Conservation (phyloP, 2,797 vertebrate species). For the Xenops minutus region DNA sequence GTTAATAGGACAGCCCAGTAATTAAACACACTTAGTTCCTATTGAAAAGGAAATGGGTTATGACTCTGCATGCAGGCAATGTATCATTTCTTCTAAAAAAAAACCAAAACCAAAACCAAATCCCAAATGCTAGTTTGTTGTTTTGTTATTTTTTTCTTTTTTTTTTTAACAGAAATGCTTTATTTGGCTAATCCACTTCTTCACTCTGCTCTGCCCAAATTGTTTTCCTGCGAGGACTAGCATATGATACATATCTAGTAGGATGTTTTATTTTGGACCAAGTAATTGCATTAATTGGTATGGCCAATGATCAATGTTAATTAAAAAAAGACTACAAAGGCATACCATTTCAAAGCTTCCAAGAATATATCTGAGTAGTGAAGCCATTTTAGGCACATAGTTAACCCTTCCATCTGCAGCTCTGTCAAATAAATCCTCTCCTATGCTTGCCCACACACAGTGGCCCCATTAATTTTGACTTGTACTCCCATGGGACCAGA, state of each 20-base stretch:
- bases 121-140: no score
- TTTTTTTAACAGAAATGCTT: slow-evolving; percentile 24
- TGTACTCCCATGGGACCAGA: background rate
- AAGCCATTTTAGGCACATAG: background rate
- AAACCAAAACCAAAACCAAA: no score
- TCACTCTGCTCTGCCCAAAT: slow-evolving; percentile 27
- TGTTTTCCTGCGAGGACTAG: slow-evolving; percentile 22
- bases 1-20: slow-evolving; percentile 45
- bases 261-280: slow-evolving; percentile 25
- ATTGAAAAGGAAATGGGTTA: slow-evolving; percentile 66
- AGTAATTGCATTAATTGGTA: slow-evolving; percentile 51
- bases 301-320: slow-evolving; percentile 16
- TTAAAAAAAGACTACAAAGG: slow-evolving; percentile 24
- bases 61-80: background rate
- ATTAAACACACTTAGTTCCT: slow-evolving; percentile 62
- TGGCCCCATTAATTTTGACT: background rate
- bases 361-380: slow-evolving; percentile 1
- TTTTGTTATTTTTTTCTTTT: no score
- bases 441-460: background rate
- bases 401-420: slow-evolving; percentile 34
- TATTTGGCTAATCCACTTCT: slow-evolving; percentile 42
- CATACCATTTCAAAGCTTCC: slow-evolving; percentile 32
- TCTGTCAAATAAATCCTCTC: background rate
- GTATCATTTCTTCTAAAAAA: slow-evolving; percentile 36
- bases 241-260: slow-evolving; percentile 34